phyloP scores from a whole-genome alignment of 2,888 invertebrate species.

The Bunonema sp. region DNA sequence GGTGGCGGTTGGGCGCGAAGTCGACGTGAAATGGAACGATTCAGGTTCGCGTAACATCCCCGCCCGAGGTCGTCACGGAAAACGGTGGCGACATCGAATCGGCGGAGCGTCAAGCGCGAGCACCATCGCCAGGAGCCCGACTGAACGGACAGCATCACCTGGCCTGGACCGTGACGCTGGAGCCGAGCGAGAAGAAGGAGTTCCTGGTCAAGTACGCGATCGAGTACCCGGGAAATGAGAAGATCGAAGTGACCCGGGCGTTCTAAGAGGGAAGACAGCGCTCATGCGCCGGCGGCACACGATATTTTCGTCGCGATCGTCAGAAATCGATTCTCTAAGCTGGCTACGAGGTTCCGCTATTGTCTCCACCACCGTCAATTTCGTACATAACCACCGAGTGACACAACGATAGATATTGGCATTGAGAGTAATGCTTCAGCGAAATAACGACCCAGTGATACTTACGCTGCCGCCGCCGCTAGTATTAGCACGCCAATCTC shows the following conservation, averaged over 20 bases:
- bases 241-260: slow-evolving; percentile 10
- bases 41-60: background rate
- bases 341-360: too few relatives aligned
- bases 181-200: slow-evolving; percentile 4
- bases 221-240: slow-evolving; percentile 19
- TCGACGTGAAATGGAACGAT: background rate
- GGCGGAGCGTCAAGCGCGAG: background rate
- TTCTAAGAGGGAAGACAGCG: too few relatives aligned
- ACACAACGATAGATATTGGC: too few relatives aligned
- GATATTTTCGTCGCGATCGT: too few relatives aligned
- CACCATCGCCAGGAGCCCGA: background rate
- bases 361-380: too few relatives aligned
- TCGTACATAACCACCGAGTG: too few relatives aligned
- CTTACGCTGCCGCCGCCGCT: too few relatives aligned
- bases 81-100: background rate
- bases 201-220: slow-evolving; percentile 15
- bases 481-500: too few relatives aligned
- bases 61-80: background rate
- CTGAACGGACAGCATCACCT: background rate
- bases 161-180: slow-evolving; percentile 1
- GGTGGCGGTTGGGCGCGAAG: background rate
- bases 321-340: too few relatives aligned
- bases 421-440: too few relatives aligned
- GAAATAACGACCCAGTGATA: too few relatives aligned
- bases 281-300: too few relatives aligned